phyloP scores from a whole-genome alignment of 2,113 vertebrate genomes.

The Rhinolophus ferrumequinum region DNA sequence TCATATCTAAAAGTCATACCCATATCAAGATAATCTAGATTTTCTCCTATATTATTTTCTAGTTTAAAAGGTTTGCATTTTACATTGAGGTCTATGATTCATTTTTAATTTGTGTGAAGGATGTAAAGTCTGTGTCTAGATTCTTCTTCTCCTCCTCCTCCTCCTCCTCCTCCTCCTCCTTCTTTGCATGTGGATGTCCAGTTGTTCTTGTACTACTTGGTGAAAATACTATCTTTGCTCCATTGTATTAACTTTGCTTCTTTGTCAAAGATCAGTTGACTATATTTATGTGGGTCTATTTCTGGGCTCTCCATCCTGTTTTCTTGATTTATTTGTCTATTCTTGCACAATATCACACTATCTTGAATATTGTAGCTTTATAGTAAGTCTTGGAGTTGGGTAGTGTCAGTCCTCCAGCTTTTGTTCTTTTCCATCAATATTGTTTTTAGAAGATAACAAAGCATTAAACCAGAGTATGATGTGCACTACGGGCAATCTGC shows the following conservation, averaged over 20 bases:
- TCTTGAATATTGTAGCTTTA: neutral
- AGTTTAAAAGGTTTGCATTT: neutral
- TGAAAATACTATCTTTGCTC: neutral
- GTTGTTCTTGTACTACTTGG: neutral
- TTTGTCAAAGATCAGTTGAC: neutral
- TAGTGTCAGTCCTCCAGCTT: neutral
- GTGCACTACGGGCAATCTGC: neutral
- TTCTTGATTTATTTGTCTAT: neutral
- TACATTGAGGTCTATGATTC: neutral
- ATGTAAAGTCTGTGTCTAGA: neutral
- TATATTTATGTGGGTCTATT: neutral
- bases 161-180: too few species aligned
- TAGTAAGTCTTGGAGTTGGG: neutral
- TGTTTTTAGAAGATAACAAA: neutral
- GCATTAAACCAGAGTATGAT: neutral
- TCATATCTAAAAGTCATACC: neutral
- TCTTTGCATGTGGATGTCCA: too few species aligned
- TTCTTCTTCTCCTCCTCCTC: neutral
- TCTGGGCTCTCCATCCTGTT: neutral
- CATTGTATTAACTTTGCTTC: neutral
- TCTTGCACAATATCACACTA: neutral
- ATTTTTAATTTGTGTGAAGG: neutral
- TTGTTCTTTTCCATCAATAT: neutral
- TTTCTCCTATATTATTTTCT: neutral
- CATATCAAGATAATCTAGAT: neutral